phyloP scores from a whole-genome alignment of 2,113 vertebrate species.

The Narcine bancroftii region DNA sequence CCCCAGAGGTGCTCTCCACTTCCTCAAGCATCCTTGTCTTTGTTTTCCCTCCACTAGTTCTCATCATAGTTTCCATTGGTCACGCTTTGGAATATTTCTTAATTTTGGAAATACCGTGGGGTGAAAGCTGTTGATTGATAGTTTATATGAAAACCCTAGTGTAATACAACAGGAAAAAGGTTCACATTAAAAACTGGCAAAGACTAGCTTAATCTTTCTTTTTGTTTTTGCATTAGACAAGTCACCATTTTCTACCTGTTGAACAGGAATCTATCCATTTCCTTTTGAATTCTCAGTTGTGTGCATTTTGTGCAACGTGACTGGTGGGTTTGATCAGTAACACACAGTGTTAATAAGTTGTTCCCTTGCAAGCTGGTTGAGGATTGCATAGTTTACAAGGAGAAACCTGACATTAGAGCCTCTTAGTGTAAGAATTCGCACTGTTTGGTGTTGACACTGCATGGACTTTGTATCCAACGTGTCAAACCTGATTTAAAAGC shows the following conservation, averaged over 20 bases:
- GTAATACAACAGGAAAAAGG: background rate
- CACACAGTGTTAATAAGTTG: background rate
- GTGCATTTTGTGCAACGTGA: background rate
- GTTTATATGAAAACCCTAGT: background rate
- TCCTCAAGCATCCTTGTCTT: background rate
- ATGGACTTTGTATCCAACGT: slow-evolving; percentile 12
- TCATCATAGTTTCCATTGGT: background rate
- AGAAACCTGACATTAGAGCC: background rate
- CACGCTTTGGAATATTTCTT: background rate
- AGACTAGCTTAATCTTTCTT: background rate
- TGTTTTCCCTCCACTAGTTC: background rate
- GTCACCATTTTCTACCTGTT: background rate
- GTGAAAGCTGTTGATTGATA: background rate
- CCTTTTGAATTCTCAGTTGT: slow-evolving; percentile 7
- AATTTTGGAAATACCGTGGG: background rate
- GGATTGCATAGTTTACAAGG: background rate
- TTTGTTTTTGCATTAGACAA: background rate
- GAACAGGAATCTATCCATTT: slow-evolving; percentile 23
- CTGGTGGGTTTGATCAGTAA: background rate
- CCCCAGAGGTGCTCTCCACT: background rate
- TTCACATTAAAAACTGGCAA: background rate
- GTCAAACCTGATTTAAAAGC: slow-evolving; percentile 33
- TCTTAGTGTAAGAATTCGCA: background rate
- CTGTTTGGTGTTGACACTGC: slow-evolving; percentile 13
- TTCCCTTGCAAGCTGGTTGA: background rate